Base-by-base conservation (phyloP, 2,888 invertebrate species). In the Lasioglossum leucozonium region DNA sequence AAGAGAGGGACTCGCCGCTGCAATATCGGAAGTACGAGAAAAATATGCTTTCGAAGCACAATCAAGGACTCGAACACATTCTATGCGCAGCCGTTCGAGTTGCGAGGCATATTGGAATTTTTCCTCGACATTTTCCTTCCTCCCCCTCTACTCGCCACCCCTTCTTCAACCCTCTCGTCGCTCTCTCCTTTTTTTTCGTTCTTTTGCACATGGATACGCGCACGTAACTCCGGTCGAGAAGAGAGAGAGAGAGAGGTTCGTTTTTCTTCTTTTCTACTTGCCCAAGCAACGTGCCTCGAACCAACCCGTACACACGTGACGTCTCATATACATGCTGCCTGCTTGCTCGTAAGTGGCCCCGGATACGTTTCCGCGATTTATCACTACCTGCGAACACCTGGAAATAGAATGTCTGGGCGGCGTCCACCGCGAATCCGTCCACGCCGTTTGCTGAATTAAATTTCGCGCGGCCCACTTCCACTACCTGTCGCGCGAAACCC, bases 21-120 rank as follows among this genome's bases (percentile, higher is more conserved):
- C 92, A 93, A 92, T 93, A 91, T 91, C 90, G 91, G 87, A 91
- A 92, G 91, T 89, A 91, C 89, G 91, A 92, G 90, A 92, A 93
- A 94, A 94, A 94, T 94, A 93, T 94, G 93, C 93, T 93, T 92
- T 89, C 91, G 91, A 93, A 91, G 94, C 94, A 94, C 94, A 94
- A 94, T 94, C 94, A 94, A 93, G 93, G 93, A 91, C 86, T 91
- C 89, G 91, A 92, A 94, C 93, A 93, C 94, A 94, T 94, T 94
- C 94, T 91, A 90, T 91, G 93, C 93, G 93, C 93, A 93, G 91
- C 88, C 92, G 88, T 88, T 87, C 88, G 92, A 93, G 92, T 92
- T 92, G 92, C 92, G 89, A 91, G 91, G 92, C 92, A 94, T 94
- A 94, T 94, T 94, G 94, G 93, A 94, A 94, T 93, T 93, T 94